These are phyloP conservation scores for Ctenoplectra terminalis DNA, from an alignment of 1,140 invertebrate genomes.

Conservation along the genomic window DNA sequence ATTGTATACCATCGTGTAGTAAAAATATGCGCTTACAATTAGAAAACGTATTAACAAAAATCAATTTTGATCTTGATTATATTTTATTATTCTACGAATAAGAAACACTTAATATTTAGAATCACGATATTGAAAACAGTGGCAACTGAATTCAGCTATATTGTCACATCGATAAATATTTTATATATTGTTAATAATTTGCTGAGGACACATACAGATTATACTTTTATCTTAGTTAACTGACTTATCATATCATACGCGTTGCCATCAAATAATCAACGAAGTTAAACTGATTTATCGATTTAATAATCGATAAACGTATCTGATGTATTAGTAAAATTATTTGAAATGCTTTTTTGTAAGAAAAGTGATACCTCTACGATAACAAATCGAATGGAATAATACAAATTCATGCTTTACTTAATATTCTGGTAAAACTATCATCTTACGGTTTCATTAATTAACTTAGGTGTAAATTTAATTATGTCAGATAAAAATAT, in stretches of 20 bases:
- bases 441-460: neutral
- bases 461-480: neutral
- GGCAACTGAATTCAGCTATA: constrained; percentile 1
- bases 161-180: constrained; percentile 5
- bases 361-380: neutral
- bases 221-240: neutral
- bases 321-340: neutral
- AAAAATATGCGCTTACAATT: neutral
- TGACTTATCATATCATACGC: neutral
- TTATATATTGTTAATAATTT: neutral
- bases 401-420: neutral
- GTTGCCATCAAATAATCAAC: neutral
- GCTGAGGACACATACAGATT: neutral
- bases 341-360: neutral
- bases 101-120: neutral
- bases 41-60: neutral
- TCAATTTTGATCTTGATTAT: neutral
- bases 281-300: constrained; percentile 1
- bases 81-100: neutral
- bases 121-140: constrained; percentile 20
- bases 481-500: neutral
- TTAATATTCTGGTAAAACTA: too few species aligned
- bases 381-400: neutral
- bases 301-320: neutral
- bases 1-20: neutral